A percentile compares a stretch with the other conserved stretches of the same genome.
Conservation (phyloP, 2,888 invertebrate species). For the Heliconius ethilla region DNA sequence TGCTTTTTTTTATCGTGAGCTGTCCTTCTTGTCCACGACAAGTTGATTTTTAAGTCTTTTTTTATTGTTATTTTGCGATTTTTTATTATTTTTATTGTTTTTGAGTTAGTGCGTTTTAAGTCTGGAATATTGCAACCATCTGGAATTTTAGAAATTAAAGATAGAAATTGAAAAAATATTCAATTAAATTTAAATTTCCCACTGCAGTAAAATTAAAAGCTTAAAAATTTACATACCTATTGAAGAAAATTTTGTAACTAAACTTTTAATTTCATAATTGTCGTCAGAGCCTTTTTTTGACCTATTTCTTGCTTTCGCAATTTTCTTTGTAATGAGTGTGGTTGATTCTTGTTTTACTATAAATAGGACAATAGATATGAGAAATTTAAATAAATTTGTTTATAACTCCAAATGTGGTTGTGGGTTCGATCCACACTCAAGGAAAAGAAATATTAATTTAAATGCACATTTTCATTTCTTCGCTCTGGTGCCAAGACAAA, state of each 20-base stretch:
- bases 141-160: slow-evolving; percentile 45
- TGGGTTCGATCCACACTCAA: no score
- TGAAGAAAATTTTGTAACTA: slow-evolving; percentile 21
- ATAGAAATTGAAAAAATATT: background rate
- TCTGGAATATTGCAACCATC: slow-evolving; percentile 54
- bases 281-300: slow-evolving; percentile 28
- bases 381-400: no score
- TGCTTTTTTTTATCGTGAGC: slow-evolving; percentile 61
- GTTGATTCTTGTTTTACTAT: slow-evolving; percentile 43
- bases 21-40: slow-evolving; percentile 52
- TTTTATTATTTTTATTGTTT: slow-evolving; percentile 40
- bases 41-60: slow-evolving; percentile 51
- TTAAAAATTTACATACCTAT: slow-evolving; percentile 22
- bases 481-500: no score
- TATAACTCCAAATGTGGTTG: no score
- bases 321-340: slow-evolving; percentile 16
- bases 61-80: slow-evolving; percentile 51
- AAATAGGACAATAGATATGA: background rate
- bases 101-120: slow-evolving; percentile 40
- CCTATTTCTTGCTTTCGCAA: slow-evolving; percentile 28
- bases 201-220: background rate
- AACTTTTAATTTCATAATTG: slow-evolving; percentile 27
- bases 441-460: no score
- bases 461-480: no score
- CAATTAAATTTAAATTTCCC: background rate